Evolutionary conservation across 2,113 vertebrate species (phyloP).

Genomic region (Campylorhamphus procurvoides): DNA sequence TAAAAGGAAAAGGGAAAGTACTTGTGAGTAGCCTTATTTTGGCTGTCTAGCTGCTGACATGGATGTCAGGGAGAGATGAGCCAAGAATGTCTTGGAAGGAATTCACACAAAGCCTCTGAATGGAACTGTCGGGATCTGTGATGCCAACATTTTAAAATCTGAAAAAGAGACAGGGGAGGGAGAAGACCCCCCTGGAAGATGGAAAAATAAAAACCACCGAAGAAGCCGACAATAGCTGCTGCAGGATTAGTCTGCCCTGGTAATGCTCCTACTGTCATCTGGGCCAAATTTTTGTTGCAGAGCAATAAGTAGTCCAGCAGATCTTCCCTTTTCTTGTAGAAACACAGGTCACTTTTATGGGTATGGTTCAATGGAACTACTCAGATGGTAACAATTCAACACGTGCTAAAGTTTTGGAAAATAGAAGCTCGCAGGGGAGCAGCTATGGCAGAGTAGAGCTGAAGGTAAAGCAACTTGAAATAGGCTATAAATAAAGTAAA

Average conservation of each 20-base stretch:
- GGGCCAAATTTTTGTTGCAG: neutral
- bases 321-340: neutral
- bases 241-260: neutral
- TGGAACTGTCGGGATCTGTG: neutral
- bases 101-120: neutral
- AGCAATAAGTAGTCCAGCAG: neutral
- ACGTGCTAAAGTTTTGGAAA: neutral
- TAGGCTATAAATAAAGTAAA: neutral
- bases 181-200: neutral
- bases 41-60: slow-evolving; percentile 42
- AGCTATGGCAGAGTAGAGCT: neutral
- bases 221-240: neutral
- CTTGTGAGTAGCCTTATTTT: slow-evolving; percentile 35
- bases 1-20: neutral
- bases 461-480: neutral
- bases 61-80: slow-evolving; percentile 38
- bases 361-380: neutral
- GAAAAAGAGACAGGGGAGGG: neutral
- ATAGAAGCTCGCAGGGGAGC: neutral
- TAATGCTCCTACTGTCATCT: neutral
- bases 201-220: neutral
- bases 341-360: neutral
- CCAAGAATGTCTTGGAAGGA: slow-evolving; percentile 59
- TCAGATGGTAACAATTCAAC: neutral
- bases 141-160: slow-evolving; percentile 13